Evolutionary conservation across 2,113 vertebrate species (phyloP).

Genomic region (Oceanites oceanicus): DNA sequence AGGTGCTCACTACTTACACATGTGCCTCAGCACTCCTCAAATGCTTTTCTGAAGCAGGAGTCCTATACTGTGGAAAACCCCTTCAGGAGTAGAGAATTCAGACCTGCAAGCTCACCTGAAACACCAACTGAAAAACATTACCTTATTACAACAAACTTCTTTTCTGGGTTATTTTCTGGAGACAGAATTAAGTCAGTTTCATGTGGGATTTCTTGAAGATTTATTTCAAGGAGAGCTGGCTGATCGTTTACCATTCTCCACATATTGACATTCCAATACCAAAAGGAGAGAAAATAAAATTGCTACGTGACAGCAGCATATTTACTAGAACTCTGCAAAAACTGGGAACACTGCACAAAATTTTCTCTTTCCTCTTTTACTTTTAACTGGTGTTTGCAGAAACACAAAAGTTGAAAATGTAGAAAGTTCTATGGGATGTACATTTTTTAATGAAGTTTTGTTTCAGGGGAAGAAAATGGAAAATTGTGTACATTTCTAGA

Average conservation of each 20-base stretch:
- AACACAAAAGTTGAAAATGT: background rate
- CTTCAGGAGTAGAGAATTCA: background rate
- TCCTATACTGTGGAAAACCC: background rate
- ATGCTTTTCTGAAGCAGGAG: background rate
- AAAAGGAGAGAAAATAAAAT: slow-evolving; percentile 24
- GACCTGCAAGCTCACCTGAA: background rate
- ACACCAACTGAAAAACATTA: background rate
- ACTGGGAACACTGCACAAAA: background rate
- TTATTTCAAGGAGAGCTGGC: background rate
- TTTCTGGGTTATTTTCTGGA: background rate
- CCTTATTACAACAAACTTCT: background rate
- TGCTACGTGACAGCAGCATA: background rate
- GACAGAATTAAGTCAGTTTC: background rate
- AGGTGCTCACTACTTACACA: background rate
- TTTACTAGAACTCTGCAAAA: background rate
- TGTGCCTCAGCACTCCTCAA: background rate
- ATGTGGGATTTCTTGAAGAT: background rate
- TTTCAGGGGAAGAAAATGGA: background rate
- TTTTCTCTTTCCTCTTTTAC: background rate
- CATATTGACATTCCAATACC: background rate
- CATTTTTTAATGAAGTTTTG: background rate
- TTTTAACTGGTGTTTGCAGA: background rate
- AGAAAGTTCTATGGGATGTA: background rate
- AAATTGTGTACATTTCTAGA: background rate
- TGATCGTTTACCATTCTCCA: background rate